Percentiles rank a stretch among this genome's conserved stretches.
Evolutionary conservation across 2,797 vertebrate genomes (phyloP).

Genomic region (Scyliorhinus canicula): DNA sequence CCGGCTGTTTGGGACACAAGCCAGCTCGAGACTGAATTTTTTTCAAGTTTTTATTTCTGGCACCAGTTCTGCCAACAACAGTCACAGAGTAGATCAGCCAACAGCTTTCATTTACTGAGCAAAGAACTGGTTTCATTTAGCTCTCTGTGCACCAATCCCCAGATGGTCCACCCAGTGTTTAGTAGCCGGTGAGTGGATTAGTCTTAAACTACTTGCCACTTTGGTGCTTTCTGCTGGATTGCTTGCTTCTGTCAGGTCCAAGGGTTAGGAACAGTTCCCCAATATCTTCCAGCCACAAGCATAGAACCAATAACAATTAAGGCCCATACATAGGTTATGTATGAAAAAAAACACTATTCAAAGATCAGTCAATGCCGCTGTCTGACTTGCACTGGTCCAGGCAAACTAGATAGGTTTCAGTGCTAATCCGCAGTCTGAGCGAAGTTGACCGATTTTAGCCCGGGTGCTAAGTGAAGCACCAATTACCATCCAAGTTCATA

Average conservation of each 20-base stretch:
- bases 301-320: not conserved
- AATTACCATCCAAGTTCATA: not conserved
- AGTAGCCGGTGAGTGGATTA: not conserved
- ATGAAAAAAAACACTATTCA: not conserved
- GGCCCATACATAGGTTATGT: not conserved
- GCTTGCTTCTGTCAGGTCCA: not conserved
- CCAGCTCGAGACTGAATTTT: constrained; percentile 9
- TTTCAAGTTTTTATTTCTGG: constrained; percentile 31
- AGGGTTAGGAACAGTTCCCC: too few relatives aligned
- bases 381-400: not conserved
- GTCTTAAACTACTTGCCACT: not conserved
- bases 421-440: not conserved
- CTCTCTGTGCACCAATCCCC: not conserved
- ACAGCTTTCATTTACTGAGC: constrained; percentile 3
- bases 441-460: not conserved
- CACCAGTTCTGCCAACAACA: constrained; percentile 10
- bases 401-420: not conserved
- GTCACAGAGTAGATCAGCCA: not conserved
- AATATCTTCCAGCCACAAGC: too few relatives aligned
- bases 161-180: not conserved
- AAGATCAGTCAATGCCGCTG: not conserved
- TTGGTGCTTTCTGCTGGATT: not conserved
- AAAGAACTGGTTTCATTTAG: constrained; percentile 21
- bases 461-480: not conserved
- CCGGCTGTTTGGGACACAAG: constrained; percentile 17